Conservation (phyloP, 1,140 invertebrate species). For the Leptinotarsa defecta region DNA sequence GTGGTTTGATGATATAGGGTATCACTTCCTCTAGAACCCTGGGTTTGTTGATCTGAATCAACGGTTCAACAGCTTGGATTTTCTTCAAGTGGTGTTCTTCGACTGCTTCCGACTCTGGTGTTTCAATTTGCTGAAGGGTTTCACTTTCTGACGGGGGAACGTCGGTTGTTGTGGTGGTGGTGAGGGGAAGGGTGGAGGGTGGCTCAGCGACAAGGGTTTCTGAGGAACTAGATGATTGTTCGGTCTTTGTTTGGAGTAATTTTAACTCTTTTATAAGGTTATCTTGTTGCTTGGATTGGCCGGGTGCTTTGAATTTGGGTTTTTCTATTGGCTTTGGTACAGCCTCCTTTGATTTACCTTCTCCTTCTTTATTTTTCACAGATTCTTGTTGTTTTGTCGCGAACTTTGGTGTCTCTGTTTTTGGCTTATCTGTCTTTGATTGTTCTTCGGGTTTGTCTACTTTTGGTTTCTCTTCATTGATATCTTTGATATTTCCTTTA, state of each 20-base stretch:
- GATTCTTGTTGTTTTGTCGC: slow-evolving; percentile 10
- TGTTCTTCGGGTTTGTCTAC: slow-evolving; percentile 1
- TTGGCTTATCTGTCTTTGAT: neutral
- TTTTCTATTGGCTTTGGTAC: neutral
- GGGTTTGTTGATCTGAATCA: slow-evolving; percentile 41
- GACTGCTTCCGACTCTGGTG: slow-evolving; percentile 34
- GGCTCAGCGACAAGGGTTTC: slow-evolving; percentile 1
- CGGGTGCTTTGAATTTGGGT: slow-evolving; percentile 1
- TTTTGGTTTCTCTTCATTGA: neutral
- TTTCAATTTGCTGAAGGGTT: slow-evolving; percentile 36
- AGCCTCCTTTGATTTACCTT: neutral
- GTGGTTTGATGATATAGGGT: slow-evolving; percentile 36
- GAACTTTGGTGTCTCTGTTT: slow-evolving; percentile 11
- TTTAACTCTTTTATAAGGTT: slow-evolving; percentile 19
- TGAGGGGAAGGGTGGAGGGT: neutral
- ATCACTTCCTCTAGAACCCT: slow-evolving; percentile 39
- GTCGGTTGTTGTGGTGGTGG: slow-evolving; percentile 31
- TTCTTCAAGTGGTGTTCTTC: slow-evolving; percentile 36
- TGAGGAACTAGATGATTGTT: neutral
- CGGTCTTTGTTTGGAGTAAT: slow-evolving; percentile 2
- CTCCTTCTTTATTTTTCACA: neutral
- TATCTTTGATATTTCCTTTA: too few relatives aligned
- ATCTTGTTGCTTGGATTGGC: slow-evolving; percentile 1
- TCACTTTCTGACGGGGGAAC: slow-evolving; percentile 31
- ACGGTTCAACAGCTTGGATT: slow-evolving; percentile 43